phyloP scores from a whole-genome alignment of 2,797 vertebrate species.

The Rhincodon typus region DNA sequence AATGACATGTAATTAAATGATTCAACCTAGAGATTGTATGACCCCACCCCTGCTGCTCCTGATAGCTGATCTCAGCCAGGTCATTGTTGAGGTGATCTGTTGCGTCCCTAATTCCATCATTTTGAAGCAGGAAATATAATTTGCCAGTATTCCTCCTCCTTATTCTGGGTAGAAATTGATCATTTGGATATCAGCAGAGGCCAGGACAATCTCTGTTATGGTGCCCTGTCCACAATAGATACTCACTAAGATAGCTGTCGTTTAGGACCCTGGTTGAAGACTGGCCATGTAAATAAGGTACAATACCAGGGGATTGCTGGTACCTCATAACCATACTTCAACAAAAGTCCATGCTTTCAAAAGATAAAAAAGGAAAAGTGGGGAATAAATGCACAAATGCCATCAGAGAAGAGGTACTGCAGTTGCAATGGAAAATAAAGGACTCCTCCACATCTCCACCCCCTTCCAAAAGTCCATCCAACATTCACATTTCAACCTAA shows the following conservation, averaged over 20 bases:
- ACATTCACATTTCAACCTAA: not conserved
- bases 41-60: too few relatives aligned
- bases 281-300: not conserved
- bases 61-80: not conserved
- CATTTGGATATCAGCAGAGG: not conserved
- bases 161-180: not conserved
- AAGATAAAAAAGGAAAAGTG: not conserved
- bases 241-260: not conserved
- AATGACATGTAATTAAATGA: not conserved
- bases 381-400: not conserved
- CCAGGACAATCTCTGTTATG: not conserved
- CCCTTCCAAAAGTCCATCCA: too few relatives aligned
- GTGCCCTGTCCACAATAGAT: not conserved
- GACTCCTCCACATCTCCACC: too few relatives aligned
- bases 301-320: not conserved
- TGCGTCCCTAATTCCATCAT: not conserved
- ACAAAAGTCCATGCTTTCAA: not conserved
- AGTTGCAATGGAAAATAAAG: too few relatives aligned
- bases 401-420: too few relatives aligned
- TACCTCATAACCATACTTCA: not conserved
- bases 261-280: not conserved
- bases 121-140: not conserved
- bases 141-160: not conserved
- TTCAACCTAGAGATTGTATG: not conserved
- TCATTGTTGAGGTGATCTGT: not conserved